Conservation (phyloP, 2,888 invertebrate species). For the Junonia oenone region DNA sequence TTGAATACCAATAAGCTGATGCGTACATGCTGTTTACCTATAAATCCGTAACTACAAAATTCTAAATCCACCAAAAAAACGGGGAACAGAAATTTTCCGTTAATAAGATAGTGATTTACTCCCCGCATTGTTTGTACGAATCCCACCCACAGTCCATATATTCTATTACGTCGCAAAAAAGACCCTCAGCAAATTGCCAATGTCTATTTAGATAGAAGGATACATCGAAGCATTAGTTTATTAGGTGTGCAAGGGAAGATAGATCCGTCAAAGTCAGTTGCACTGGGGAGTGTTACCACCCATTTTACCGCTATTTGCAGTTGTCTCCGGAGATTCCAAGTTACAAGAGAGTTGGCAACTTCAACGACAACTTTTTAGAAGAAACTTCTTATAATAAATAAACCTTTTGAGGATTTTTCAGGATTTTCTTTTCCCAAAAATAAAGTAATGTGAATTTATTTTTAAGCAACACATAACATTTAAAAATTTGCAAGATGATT, state of each 20-base stretch:
- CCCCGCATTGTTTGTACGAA: not conserved
- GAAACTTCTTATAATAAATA: not conserved
- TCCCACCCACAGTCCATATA: conserved; percentile 9
- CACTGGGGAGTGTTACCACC: conserved; percentile 53
- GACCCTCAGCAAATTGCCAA: conserved; percentile 30
- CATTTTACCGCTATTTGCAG: conserved; percentile 67
- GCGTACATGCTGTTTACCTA: not conserved
- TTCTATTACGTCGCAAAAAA: conserved; percentile 29
- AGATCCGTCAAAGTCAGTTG: conserved; percentile 69
- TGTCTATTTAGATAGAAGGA: conserved; percentile 38
- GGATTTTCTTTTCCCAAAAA: too few species aligned
- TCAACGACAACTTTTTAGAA: not conserved
- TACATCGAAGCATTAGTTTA: conserved; percentile 63
- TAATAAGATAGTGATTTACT: not conserved
- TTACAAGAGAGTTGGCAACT: not conserved
- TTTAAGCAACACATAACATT: too few species aligned
- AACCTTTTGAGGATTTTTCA: too few species aligned
- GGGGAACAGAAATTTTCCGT: not conserved
- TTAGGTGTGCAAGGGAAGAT: conserved; percentile 67
- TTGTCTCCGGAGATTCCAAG: conserved; percentile 33
- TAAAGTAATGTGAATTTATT: too few species aligned
- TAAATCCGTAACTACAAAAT: not conserved
- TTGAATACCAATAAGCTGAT: not conserved
- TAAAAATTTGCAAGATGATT: too few species aligned
- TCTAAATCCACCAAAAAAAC: not conserved